Evolutionary conservation across 2,797 vertebrate species (phyloP).

Genomic region (Danio choprae): DNA sequence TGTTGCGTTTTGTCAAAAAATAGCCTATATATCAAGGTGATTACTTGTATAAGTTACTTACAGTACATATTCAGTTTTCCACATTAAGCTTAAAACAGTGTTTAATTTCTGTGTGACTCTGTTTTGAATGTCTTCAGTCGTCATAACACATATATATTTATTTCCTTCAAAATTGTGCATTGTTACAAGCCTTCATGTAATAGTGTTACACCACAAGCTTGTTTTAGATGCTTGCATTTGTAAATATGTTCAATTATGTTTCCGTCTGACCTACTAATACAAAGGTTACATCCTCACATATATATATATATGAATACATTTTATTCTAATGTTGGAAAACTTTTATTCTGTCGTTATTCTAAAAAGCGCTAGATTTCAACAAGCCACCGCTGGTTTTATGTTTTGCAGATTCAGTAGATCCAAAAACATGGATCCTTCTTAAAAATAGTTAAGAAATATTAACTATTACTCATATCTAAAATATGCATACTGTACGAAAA

Average conservation of each 20-base stretch:
- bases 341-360: slow-evolving; percentile 2
- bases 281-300: slow-evolving; percentile 33
- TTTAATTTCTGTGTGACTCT: slow-evolving; percentile 18
- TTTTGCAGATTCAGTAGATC: neutral
- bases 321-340: neutral
- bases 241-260: slow-evolving; percentile 25
- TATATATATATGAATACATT: neutral
- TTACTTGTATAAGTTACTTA: slow-evolving; percentile 7
- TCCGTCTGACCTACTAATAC: slow-evolving; percentile 1
- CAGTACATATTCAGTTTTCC: neutral
- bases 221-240: slow-evolving; percentile 9
- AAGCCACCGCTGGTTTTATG: neutral
- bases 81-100: slow-evolving; percentile 40
- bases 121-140: slow-evolving; percentile 31
- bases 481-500: neutral
- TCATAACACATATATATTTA: slow-evolving; percentile 29
- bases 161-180: slow-evolving; percentile 12
- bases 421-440: no score
- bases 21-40: neutral
- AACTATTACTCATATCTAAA: neutral
- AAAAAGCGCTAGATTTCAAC: slow-evolving; percentile 33
- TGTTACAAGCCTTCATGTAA: slow-evolving; percentile 9
- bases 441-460: no score
- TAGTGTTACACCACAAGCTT: neutral
- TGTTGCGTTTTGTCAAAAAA: slow-evolving; percentile 6